Percentiles rank a stretch among this genome's conserved stretches.
Evolutionary conservation across 2,797 vertebrate genomes (phyloP).

Genomic region (Emydoidea blandingii): DNA sequence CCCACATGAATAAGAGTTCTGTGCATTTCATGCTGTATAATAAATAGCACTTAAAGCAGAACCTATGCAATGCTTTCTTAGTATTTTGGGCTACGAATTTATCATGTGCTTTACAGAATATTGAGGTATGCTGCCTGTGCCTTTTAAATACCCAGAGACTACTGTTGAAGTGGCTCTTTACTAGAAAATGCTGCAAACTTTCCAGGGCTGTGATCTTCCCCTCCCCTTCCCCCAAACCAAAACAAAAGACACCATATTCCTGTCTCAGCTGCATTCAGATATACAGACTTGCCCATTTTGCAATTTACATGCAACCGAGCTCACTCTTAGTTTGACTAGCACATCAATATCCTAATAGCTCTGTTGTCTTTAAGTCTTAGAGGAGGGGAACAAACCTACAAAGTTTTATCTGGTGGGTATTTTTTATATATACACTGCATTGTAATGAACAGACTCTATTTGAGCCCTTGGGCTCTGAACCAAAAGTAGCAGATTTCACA

Average conservation of each 20-base stretch:
- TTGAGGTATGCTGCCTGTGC: conserved; percentile 74
- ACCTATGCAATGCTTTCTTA: conserved; percentile 75
- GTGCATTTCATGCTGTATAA: conserved; percentile 78
- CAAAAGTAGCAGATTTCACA: conserved; percentile 27
- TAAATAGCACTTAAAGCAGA: conserved; percentile 78
- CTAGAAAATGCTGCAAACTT: conserved; percentile 20
- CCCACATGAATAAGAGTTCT: conserved; percentile 77
- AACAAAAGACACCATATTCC: background rate
- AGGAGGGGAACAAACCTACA: background rate
- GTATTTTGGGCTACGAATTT: conserved; percentile 74
- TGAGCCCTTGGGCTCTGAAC: conserved; percentile 3
- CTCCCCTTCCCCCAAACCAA: background rate
- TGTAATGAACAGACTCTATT: conserved; percentile 1
- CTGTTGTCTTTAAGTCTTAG: background rate
- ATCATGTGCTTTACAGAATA: conserved; percentile 76
- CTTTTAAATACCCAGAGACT: conserved; percentile 67
- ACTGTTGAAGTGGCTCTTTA: conserved; percentile 54
- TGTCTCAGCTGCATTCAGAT: background rate
- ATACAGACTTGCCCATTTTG: background rate
- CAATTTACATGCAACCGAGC: background rate
- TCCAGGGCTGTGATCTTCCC: background rate
- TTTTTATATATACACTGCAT: background rate
- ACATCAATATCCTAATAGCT: background rate
- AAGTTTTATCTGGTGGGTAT: background rate
- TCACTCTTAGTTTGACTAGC: conserved; percentile 26